These are phyloP conservation scores for Thereva unica DNA, from an alignment of 2,888 invertebrate species.

Conservation along the genomic window DNA sequence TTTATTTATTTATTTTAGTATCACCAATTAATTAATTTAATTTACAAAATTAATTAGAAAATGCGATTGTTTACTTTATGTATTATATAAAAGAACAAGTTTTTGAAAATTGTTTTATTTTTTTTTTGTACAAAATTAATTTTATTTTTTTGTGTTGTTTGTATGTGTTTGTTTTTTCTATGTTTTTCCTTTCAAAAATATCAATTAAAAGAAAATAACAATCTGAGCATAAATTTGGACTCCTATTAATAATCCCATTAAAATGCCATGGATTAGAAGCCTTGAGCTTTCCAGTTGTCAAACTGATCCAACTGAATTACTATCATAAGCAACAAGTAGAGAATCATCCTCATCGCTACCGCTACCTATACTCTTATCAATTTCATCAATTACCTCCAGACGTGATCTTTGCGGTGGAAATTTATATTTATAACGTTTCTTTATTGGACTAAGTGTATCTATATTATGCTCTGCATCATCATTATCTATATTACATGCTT, in stretches of 20 bases:
- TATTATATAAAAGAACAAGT: too few relatives aligned
- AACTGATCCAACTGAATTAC: conserved; percentile 57
- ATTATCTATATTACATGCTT: conserved; percentile 18
- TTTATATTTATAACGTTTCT: conserved; percentile 49
- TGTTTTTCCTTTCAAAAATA: not conserved
- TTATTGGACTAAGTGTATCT: conserved; percentile 15
- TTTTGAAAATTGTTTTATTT: too few relatives aligned
- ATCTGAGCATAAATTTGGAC: conserved; percentile 57
- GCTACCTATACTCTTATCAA: conserved; percentile 56
- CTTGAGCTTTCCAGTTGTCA: conserved; percentile 58
- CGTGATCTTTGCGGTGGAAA: conserved; percentile 52
- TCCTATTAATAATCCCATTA: conserved; percentile 54
- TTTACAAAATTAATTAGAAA: too few relatives aligned
- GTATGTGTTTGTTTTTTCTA: not conserved
- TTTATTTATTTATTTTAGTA: too few relatives aligned
- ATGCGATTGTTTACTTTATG: too few relatives aligned
- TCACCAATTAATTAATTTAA: too few relatives aligned
- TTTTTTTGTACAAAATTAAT: too few relatives aligned
- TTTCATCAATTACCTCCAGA: conserved; percentile 56
- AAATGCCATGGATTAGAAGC: conserved; percentile 53
- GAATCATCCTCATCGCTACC: conserved; percentile 59
- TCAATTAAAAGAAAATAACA: conserved; percentile 44
- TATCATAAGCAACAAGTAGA: conserved; percentile 57
- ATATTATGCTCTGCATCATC: conserved; percentile 25
- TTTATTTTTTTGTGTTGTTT: not conserved